Conservation (phyloP, 1,140 invertebrate species). For the Nymphalis io region DNA sequence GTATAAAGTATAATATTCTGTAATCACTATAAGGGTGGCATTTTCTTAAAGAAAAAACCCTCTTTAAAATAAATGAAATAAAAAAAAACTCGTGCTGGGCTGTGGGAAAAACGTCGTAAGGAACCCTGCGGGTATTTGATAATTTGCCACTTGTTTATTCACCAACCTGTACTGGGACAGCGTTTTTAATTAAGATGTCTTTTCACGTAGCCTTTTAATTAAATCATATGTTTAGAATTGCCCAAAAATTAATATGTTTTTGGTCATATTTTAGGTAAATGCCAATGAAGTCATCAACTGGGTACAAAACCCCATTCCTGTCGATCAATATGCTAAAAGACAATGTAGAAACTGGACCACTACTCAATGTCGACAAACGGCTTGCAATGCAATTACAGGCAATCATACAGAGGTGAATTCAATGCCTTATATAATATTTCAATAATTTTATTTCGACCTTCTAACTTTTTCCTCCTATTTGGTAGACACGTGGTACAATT, state of each 20-base stretch:
- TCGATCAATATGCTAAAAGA: constrained; percentile 58
- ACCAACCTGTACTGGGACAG: no score
- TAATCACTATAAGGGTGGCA: no score
- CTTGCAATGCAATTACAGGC: constrained; percentile 1
- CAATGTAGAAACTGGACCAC: constrained; percentile 41
- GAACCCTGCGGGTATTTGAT: no score
- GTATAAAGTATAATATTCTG: no score
- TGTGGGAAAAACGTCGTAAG: no score
- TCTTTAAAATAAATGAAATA: no score
- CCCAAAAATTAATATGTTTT: neutral
- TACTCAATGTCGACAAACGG: neutral
- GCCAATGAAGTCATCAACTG: constrained; percentile 81
- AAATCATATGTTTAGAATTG: neutral
- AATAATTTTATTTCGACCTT: no score
- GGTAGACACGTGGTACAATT: neutral
- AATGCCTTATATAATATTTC: neutral
- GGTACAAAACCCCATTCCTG: constrained; percentile 80
- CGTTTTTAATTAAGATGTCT: no score
- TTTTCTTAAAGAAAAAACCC: no score
- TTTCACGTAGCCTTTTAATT: no score
- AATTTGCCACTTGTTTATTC: no score
- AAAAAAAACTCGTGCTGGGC: no score
- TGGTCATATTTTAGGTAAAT: constrained; percentile 52
- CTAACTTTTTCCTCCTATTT: neutral
- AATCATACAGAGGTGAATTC: neutral